A percentile compares a stretch with the other conserved stretches of the same genome.
phyloP scores from a whole-genome alignment of 2,888 invertebrate species.

The Aleiodes leptofemur region DNA sequence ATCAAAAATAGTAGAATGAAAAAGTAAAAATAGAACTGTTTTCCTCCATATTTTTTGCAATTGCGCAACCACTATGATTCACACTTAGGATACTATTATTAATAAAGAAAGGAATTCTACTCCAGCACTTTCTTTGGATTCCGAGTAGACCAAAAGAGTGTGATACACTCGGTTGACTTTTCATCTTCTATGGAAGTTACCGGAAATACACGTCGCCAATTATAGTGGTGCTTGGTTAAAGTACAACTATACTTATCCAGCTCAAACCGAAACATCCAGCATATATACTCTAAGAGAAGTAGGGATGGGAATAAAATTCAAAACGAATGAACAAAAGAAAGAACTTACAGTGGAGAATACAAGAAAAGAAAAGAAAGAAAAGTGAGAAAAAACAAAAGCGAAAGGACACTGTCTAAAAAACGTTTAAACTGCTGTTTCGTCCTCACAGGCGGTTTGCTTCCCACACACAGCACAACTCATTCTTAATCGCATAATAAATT shows the following conservation, averaged over 20 bases:
- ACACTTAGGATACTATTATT: conserved; percentile 17
- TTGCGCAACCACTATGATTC: conserved; percentile 5
- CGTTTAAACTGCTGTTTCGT: too few species aligned
- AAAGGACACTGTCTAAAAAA: too few species aligned
- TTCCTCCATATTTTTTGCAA: too few species aligned
- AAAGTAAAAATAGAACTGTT: too few species aligned
- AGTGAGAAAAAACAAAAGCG: too few species aligned
- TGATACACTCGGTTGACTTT: conserved; percentile 61
- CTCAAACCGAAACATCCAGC: conserved; percentile 13
- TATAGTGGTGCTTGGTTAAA: conserved; percentile 46
- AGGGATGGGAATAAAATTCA: too few species aligned
- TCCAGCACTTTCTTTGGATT: conserved; percentile 17
- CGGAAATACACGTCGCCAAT: conserved; percentile 61
- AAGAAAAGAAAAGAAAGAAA: too few species aligned
- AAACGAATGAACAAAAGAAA: too few species aligned
- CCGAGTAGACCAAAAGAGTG: conserved; percentile 38
- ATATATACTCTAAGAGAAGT: background rate
- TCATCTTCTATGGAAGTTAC: conserved; percentile 52
- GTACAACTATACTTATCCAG: conserved; percentile 22
- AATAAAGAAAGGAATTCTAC: conserved; percentile 17
- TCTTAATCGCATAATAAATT: conserved; percentile 30
- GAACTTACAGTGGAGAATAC: too few species aligned
- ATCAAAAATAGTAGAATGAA: too few species aligned
- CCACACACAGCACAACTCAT: conserved; percentile 9
- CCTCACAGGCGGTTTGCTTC: conserved; percentile 5